A percentile compares a stretch with the other conserved stretches of the same genome.
Conservation (phyloP, 2,888 invertebrate species). For the Idaea biselata region DNA sequence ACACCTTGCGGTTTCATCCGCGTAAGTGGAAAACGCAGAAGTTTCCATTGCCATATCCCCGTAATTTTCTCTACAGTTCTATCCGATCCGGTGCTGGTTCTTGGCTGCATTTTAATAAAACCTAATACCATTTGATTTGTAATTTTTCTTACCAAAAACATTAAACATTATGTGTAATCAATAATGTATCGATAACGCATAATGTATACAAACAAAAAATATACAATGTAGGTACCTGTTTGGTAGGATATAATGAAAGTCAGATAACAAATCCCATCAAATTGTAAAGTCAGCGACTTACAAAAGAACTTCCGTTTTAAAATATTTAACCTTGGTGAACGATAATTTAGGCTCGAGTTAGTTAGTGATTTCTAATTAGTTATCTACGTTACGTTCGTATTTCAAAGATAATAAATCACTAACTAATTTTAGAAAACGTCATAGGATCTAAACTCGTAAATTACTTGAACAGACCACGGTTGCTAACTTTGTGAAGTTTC, state of each 20-base stretch:
- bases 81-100: no score
- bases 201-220: no score
- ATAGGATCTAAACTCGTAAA: constrained; percentile 54
- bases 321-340: not conserved
- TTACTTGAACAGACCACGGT: constrained; percentile 53
- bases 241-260: not conserved
- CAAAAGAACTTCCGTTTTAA: not conserved
- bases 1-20: no score
- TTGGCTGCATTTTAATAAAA: no score
- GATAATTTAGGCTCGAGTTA: not conserved
- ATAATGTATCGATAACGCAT: no score
- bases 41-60: no score
- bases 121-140: no score
- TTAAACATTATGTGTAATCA: no score
- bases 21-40: no score
- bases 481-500: constrained; percentile 38
- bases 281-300: not conserved
- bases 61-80: no score
- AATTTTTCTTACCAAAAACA: no score
- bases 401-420: constrained; percentile 40
- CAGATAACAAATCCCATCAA: not conserved
- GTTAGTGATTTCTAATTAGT: not conserved
- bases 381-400: constrained; percentile 10
- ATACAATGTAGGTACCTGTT: no score
- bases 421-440: constrained; percentile 49